Conservation (phyloP, 2,113 vertebrate genomes). For the Junco hyemalis region DNA sequence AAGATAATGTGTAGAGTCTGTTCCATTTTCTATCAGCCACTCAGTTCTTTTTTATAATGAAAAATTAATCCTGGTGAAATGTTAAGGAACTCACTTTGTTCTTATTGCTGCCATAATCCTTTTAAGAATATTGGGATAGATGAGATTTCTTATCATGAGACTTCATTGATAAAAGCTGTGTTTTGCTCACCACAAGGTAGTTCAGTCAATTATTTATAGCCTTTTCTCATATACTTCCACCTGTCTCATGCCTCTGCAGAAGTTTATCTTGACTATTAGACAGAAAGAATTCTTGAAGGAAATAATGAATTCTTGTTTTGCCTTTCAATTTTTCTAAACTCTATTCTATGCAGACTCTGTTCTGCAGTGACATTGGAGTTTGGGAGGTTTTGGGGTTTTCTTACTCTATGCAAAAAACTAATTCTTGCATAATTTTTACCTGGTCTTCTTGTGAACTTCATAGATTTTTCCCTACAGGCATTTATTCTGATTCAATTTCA, state of each 20-base stretch:
- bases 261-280: background rate
- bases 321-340: background rate
- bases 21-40: slow-evolving; percentile 29
- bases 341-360: background rate
- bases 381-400: background rate
- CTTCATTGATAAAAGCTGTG: background rate
- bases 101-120: slow-evolving; percentile 16
- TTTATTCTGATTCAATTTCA: background rate
- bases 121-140: slow-evolving; percentile 26
- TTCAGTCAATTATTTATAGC: slow-evolving; percentile 38
- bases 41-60: slow-evolving; percentile 4
- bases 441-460: background rate
- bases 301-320: background rate
- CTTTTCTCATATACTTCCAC: background rate
- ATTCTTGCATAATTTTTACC: background rate
- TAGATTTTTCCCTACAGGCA: background rate
- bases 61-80: slow-evolving; percentile 37
- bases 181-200: slow-evolving; percentile 14
- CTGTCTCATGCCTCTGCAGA: background rate
- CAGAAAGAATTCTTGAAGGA: background rate
- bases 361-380: background rate
- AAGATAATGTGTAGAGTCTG: background rate
- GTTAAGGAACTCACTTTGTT: slow-evolving; percentile 32
- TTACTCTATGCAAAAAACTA: background rate
- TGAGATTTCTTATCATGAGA: slow-evolving; percentile 6